Evolutionary conservation across 1,140 invertebrate species (phyloP), one percentile per base, ranked within the genome.

Genomic region (Ylistrum balloti): DNA sequence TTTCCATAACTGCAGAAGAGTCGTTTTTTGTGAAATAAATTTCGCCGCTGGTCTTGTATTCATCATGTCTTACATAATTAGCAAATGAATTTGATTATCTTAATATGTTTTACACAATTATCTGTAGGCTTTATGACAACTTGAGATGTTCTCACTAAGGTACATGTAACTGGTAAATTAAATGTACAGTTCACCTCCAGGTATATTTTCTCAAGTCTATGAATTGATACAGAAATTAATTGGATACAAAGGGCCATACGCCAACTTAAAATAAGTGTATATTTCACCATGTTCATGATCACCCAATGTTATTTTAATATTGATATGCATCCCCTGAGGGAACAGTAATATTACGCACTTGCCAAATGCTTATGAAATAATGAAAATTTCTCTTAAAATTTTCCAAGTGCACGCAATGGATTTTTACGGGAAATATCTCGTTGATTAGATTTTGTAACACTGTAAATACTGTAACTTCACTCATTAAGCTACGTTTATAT

Each of bases 51-150:
- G 56, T 28, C 56, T n/a, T 74, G 3, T 74, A 74, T 74, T n/a
- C 56, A 28, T 74, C 56, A 74, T 74, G 56, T n/a, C 13, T 74
- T 74, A 74, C 28, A 74, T n/a, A 74, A 74, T 74, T 74, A 74
- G 56, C 56, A 74, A 74, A 74, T 74, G 56, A 74, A 74, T n/a
- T 74, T 28, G 56, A 74, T 74, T 74, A n/a, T 74, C 56, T 74
- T 28, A 28, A n/a, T 74, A 28, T 74, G 28, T 74, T 74, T 74
- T 74, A 74, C 56, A 28, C 17, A 74, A 17, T 74, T 74, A 28
- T 74, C 56, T 74, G n/a, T 28, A 74, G 56, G 56, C 56, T 74
- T 74, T 74, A 74, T 74, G 56, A 74, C 56, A 74, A 74, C 56
- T 74, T 74, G 56, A 74, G 56, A 74, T 74, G 13, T 74, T 28